These are phyloP conservation scores for Aldabrachelys gigantea DNA, from an alignment of 2,113 vertebrate species.

Conservation along the genomic window DNA sequence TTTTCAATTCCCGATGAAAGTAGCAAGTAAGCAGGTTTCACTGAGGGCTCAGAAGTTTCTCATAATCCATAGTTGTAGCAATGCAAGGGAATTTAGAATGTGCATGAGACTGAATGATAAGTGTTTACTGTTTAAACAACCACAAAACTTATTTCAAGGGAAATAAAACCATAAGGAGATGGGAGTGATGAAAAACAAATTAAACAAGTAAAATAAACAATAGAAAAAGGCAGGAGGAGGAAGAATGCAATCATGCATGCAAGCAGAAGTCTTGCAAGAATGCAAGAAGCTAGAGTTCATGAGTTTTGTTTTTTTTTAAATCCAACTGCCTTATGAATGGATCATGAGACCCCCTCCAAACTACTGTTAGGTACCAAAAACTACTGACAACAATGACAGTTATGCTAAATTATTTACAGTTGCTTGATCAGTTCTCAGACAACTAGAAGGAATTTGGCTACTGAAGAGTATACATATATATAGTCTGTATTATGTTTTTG, in stretches of 20 bases:
- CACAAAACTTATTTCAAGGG: conserved; percentile 46
- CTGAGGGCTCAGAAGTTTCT: conserved; percentile 15
- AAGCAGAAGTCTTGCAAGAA: conserved; percentile 24
- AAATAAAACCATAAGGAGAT: conserved; percentile 42
- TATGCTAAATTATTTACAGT: neutral
- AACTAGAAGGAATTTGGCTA: neutral
- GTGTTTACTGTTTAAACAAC: conserved; percentile 18
- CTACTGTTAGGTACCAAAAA: neutral
- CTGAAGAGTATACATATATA: neutral
- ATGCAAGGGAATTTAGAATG: conserved; percentile 39
- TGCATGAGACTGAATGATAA: conserved; percentile 31
- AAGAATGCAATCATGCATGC: conserved; percentile 10
- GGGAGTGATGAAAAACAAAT: conserved; percentile 17
- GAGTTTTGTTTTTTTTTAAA: neutral
- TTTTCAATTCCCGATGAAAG: conserved; percentile 26
- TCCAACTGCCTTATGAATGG: neutral
- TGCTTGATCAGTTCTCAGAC: neutral
- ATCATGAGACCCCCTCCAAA: neutral
- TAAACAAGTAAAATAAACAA: conserved; percentile 9
- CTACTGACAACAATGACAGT: neutral
- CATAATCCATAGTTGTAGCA: conserved; percentile 21
- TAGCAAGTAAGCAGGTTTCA: conserved; percentile 30
- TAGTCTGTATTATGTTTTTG: neutral
- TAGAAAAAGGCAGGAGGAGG: conserved; percentile 22
- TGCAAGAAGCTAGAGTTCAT: neutral